A percentile compares a stretch with the other conserved stretches of the same genome.
Conservation (phyloP, 2,888 invertebrate species). For the Drosophila tripunctata region DNA sequence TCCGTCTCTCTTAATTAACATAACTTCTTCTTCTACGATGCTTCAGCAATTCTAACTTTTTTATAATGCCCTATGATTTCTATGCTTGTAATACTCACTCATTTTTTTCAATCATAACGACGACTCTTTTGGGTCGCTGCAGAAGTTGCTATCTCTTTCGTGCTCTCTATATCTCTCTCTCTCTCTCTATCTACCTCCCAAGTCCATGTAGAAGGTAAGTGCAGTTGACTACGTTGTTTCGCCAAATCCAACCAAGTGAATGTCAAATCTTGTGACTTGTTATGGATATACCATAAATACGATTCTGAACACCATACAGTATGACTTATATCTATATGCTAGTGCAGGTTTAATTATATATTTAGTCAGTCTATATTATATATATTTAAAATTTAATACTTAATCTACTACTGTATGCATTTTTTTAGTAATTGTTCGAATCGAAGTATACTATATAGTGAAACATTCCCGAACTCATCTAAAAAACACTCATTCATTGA, state of each 20-base stretch:
- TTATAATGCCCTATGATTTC: conserved; percentile 38
- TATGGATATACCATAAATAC: conserved; percentile 2
- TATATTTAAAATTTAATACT: conserved; percentile 26
- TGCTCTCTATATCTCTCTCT: not conserved
- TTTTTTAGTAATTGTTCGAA: conserved; percentile 32
- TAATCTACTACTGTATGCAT: conserved; percentile 40
- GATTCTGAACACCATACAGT: conserved; percentile 19
- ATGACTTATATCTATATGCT: conserved; percentile 34
- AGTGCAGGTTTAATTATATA: conserved; percentile 53
- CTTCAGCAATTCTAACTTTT: conserved; percentile 24
- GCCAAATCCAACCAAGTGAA: not conserved
- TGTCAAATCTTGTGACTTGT: not conserved
- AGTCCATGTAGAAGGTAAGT: conserved; percentile 54
- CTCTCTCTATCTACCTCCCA: not conserved
- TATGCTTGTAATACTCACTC: conserved; percentile 37
- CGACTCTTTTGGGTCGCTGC: conserved; percentile 14
- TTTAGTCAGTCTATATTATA: conserved; percentile 48
- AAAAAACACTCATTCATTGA: conserved; percentile 30
- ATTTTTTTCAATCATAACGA: conserved; percentile 29
- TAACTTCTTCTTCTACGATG: conserved; percentile 15
- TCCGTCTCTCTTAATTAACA: conserved; percentile 24
- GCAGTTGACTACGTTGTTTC: conserved; percentile 34
- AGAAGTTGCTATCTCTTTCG: conserved; percentile 4
- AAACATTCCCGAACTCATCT: conserved; percentile 31
- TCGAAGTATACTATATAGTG: no score